Conservation (phyloP, 35 echinoderm and acorn worm species). For the Lytechinus pictus region DNA sequence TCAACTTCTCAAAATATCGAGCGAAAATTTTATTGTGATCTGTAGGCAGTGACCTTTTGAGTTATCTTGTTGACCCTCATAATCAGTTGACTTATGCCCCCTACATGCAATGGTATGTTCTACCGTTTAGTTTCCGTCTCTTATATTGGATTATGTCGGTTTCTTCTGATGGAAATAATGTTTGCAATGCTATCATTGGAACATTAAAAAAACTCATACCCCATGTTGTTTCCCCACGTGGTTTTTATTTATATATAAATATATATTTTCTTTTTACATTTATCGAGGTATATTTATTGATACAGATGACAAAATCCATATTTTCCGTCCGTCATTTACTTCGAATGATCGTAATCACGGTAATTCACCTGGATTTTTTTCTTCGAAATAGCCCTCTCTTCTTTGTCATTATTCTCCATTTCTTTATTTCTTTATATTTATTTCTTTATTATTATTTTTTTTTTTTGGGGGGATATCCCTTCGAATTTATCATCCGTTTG, state of each 20-base stretch:
- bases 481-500: no score
- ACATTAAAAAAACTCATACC: neutral
- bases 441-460: neutral
- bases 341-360: no score
- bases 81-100: constrained; percentile 37
- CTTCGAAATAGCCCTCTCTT: no score
- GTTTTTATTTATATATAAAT: neutral
- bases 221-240: neutral
- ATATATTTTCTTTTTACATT: no score
- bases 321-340: no score
- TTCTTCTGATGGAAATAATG: constrained; percentile 4
- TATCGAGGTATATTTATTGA: no score
- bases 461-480: neutral
- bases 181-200: neutral
- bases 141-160: neutral
- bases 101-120: constrained; percentile 29
- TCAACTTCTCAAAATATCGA: neutral
- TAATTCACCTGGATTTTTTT: no score
- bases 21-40: constrained; percentile 29
- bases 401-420: neutral
- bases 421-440: neutral
- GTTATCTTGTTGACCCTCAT: constrained; percentile 47
- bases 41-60: constrained; percentile 24
- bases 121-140: neutral
- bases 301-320: no score